A percentile compares a stretch with the other conserved stretches of the same genome.
phyloP scores from a whole-genome alignment of 2,113 vertebrate species.

The Mohoua ochrocephala region DNA sequence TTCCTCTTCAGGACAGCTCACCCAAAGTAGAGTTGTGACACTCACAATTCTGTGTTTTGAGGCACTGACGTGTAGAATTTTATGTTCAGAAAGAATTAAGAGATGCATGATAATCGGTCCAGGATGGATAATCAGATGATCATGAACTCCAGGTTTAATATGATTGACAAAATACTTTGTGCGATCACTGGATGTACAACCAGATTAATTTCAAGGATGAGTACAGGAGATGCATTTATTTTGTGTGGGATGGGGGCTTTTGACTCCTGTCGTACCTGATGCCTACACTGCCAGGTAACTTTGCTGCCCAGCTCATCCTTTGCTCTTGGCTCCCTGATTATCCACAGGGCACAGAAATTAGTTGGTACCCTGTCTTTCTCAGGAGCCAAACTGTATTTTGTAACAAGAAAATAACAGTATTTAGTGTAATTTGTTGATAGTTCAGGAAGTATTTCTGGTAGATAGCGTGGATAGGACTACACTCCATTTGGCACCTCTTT shows the following conservation, averaged over 20 bases:
- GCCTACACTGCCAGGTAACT: not conserved
- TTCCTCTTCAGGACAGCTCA: not conserved
- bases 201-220: not conserved
- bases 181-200: not conserved
- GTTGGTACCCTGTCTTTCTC: not conserved
- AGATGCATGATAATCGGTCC: not conserved
- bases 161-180: not conserved
- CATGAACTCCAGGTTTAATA: not conserved
- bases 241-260: not conserved
- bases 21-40: not conserved
- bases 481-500: not conserved
- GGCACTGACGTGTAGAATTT: not conserved
- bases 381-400: not conserved
- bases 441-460: not conserved
- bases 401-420: not conserved
- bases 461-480: not conserved
- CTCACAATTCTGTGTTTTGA: not conserved
- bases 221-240: not conserved
- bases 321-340: not conserved
- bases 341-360: not conserved
- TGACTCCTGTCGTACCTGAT: not conserved
- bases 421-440: not conserved
- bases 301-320: not conserved
- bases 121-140: not conserved
- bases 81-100: not conserved